Conservation (phyloP, 2,113 vertebrate genomes). For the Trinectes maculatus region DNA sequence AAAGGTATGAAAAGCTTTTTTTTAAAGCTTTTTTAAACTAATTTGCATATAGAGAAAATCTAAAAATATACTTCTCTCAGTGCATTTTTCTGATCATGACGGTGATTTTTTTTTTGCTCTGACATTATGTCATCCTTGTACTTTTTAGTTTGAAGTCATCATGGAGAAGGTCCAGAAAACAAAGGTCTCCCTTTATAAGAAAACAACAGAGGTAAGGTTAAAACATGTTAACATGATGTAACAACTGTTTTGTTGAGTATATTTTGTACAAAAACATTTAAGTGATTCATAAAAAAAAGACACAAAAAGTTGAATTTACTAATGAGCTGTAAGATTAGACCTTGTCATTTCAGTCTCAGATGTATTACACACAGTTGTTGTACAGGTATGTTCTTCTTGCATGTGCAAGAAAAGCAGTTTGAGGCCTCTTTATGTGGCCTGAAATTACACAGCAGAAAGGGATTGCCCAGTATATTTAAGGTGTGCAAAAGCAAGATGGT, state of each 20-base stretch:
- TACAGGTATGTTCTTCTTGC: neutral
- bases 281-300: neutral
- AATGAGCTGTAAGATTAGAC: neutral
- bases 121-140: neutral
- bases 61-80: neutral
- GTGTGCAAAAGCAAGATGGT: neutral
- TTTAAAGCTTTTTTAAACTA: neutral
- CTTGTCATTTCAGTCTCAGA: rapidly evolving
- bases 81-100: neutral
- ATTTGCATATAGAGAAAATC: conserved; percentile 19
- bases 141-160: conserved; percentile 86
- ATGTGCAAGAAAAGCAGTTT: neutral
- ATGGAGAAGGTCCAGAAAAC: conserved; percentile 93
- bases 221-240: neutral
- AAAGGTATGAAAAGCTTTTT: conserved; percentile 80
- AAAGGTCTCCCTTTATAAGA: conserved; percentile 92
- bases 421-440: neutral
- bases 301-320: neutral
- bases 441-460: neutral
- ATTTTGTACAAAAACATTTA: too few species aligned
- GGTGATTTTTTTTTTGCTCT: too few species aligned
- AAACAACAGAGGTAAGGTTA: conserved; percentile 88
- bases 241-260: too few species aligned
- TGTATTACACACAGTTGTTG: neutral
- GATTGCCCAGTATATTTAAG: neutral